A percentile compares a stretch with the other conserved stretches of the same genome.
Conservation (phyloP, 2,113 vertebrate genomes). For the Catharus minimus region DNA sequence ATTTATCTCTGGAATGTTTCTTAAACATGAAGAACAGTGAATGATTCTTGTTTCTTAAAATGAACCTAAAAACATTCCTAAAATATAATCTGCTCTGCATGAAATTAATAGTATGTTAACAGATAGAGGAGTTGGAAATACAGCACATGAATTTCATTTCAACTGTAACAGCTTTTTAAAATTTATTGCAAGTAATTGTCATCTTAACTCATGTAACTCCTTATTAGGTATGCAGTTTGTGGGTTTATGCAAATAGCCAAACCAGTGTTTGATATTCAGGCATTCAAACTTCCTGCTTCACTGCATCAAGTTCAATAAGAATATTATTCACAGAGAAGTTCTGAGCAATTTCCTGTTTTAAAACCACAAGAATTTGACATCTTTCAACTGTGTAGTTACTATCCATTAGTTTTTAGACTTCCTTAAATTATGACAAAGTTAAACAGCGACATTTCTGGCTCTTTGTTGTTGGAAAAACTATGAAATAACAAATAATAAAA, state of each 20-base stretch:
- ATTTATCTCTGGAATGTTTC: background rate
- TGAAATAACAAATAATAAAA: background rate
- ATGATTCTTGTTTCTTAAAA: background rate
- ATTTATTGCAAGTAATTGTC: conserved; percentile 15
- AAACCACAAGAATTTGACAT: background rate
- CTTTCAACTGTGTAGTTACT: background rate
- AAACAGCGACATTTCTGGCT: background rate
- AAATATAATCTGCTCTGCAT: background rate
- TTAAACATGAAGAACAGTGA: background rate
- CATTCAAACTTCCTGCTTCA: conserved; percentile 6
- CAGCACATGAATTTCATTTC: background rate
- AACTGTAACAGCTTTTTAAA: background rate
- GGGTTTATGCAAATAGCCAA: background rate
- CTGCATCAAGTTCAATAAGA: background rate
- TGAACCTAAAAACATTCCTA: background rate
- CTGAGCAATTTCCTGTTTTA: background rate
- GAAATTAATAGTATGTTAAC: background rate
- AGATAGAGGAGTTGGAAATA: background rate
- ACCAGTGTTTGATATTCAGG: background rate
- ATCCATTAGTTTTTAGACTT: background rate
- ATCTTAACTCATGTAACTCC: background rate
- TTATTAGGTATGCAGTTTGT: conserved; percentile 40
- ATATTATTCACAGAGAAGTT: background rate
- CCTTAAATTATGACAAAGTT: background rate
- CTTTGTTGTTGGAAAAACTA: background rate